Conservation (phyloP, 37 sponge, comb jelly and placozoan genomes). For the Petrosia ficiformis region DNA sequence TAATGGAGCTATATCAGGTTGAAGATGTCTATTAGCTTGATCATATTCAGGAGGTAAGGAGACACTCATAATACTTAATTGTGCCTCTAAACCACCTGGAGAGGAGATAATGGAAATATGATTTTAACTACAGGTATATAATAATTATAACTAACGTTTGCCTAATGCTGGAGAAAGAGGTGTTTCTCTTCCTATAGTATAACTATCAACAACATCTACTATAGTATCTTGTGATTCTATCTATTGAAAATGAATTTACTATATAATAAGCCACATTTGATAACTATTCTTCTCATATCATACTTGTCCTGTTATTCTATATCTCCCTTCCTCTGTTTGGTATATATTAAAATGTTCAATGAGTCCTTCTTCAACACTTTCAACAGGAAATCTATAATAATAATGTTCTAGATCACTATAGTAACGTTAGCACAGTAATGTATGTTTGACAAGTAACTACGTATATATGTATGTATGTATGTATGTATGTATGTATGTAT, state of each 20-base stretch:
- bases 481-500: too few species aligned
- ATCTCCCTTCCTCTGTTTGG: neutral
- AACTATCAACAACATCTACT: conserved; percentile 6
- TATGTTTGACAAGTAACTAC: too few species aligned
- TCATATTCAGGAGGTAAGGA: conserved; percentile 13
- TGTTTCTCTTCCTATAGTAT: neutral
- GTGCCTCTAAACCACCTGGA: neutral
- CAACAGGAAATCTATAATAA: conserved; percentile 14
- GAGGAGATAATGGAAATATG: neutral
- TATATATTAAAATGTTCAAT: neutral
- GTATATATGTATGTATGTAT: too few species aligned
- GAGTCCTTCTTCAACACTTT: conserved; percentile 3
- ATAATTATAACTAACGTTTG: neutral
- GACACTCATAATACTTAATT: neutral
- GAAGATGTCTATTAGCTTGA: conserved; percentile 3
- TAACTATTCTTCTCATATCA: neutral
- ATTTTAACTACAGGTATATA: neutral
- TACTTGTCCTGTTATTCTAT: conserved; percentile 2
- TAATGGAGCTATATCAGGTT: conserved; percentile 26
- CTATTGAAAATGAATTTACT: neutral
- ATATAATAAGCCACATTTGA: neutral
- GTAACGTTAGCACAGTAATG: too few species aligned
- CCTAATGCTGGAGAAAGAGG: conserved; percentile 16
- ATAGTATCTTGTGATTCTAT: neutral
- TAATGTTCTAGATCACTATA: too few species aligned